These are phyloP conservation scores for Orycteropus afer DNA, from an alignment of 2,113 vertebrate genomes.

Conservation along the genomic window DNA sequence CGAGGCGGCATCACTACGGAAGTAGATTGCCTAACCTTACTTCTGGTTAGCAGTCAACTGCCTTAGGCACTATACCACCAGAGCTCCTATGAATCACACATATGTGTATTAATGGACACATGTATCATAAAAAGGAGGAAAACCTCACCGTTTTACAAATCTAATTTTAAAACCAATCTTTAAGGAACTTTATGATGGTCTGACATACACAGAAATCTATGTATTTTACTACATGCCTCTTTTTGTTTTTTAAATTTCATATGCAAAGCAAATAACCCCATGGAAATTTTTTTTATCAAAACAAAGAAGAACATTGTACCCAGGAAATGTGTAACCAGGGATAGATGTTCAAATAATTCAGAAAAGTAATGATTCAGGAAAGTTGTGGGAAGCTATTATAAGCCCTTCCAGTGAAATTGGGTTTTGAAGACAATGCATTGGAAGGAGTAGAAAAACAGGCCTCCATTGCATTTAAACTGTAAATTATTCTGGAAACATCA, in stretches of 20 bases:
- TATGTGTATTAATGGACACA: background rate
- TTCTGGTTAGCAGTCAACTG: too few species aligned
- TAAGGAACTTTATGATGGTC: background rate
- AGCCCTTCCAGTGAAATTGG: background rate
- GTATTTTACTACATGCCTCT: background rate
- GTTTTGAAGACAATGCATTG: background rate
- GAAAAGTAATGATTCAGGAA: background rate
- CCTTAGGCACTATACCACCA: too few species aligned
- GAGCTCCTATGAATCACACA: background rate
- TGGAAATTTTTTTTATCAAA: conserved; percentile 4
- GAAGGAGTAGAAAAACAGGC: background rate
- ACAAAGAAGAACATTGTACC: background rate
- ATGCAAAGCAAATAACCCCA: background rate
- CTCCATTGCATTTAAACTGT: background rate
- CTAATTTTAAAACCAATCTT: background rate
- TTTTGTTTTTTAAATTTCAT: background rate
- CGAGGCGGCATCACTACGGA: too few species aligned
- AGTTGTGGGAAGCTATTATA: background rate
- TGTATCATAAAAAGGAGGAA: background rate
- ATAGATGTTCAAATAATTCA: background rate
- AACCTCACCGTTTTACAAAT: background rate
- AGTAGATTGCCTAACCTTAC: too few species aligned
- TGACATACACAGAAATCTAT: background rate
- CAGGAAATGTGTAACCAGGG: background rate
- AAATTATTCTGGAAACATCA: background rate